These are phyloP conservation scores for Ochlodes sylvanus DNA, from an alignment of 2,888 invertebrate species.

Conservation along the genomic window DNA sequence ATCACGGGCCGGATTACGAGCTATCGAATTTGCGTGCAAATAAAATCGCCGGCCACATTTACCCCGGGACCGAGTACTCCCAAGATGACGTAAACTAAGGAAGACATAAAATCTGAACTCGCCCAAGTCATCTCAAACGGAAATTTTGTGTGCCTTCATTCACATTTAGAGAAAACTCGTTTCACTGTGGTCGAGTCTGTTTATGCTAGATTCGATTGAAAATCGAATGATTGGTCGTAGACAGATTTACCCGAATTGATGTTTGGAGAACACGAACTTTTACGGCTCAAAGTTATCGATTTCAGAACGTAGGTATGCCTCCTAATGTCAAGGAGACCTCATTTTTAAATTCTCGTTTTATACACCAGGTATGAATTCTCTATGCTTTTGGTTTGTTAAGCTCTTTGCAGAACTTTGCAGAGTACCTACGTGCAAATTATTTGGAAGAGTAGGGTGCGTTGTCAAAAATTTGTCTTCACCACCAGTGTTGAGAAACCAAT, in stretches of 20 bases:
- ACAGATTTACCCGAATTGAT: background rate
- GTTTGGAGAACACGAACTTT: no score
- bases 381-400: no score
- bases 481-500: no score
- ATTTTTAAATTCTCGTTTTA: no score
- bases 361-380: no score
- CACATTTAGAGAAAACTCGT: conserved; percentile 46
- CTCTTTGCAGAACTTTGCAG: no score
- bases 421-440: no score
- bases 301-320: no score
- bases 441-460: no score
- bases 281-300: no score
- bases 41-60: conserved; percentile 64
- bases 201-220: conserved; percentile 22
- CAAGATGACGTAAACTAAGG: conserved; percentile 60
- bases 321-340: no score
- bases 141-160: conserved; percentile 58
- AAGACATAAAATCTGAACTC: conserved; percentile 67
- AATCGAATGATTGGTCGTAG: conserved; percentile 2
- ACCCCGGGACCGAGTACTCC: conserved; percentile 44
- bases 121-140: conserved; percentile 71
- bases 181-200: conserved; percentile 19
- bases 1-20: conserved; percentile 64
- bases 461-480: no score
- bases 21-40: conserved; percentile 64